Evolutionary conservation across 2,888 invertebrate species (phyloP).

Genomic region (Ophonus ardosiacus): DNA sequence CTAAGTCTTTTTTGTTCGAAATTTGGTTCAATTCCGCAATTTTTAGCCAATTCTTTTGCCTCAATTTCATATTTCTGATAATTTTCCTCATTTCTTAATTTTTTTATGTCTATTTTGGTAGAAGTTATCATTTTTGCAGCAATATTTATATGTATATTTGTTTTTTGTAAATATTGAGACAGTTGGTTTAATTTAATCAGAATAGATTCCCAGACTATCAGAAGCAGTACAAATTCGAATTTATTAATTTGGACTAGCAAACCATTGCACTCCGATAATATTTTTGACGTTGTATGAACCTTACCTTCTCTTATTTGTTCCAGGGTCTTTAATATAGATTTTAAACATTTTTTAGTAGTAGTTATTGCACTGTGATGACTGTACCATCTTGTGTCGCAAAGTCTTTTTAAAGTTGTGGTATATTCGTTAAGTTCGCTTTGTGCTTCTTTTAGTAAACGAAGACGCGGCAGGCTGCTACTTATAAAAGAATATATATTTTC

Average conservation of each 20-base stretch:
- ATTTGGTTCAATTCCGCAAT: slow-evolving; percentile 1
- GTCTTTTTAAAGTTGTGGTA: slow-evolving; percentile 6
- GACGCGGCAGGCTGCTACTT: not conserved
- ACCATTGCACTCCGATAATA: not conserved
- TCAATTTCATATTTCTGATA: not conserved
- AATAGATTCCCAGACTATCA: not conserved
- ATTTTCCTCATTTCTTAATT: not conserved
- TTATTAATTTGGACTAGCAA: slow-evolving; percentile 4
- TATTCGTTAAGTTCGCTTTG: slow-evolving; percentile 6
- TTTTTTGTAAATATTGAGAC: not conserved
- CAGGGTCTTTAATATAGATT: not conserved
- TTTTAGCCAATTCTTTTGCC: not conserved
- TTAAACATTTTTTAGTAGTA: not conserved
- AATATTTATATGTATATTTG: not conserved
- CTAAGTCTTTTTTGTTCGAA: slow-evolving; percentile 4
- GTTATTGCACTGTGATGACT: slow-evolving; percentile 2
- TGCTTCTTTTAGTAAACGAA: slow-evolving; percentile 14
- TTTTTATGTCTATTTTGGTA: not conserved
- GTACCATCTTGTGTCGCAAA: slow-evolving; percentile 12
- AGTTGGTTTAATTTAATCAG: not conserved
- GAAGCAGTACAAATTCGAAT: not conserved
- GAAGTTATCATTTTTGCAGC: not conserved
- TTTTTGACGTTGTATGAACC: slow-evolving; percentile 7
- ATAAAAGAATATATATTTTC: slow-evolving; percentile 28
- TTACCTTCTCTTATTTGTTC: not conserved